Percentiles rank a stretch among this genome's conserved stretches.
Conservation (phyloP, 2,113 vertebrate species). For the Furnarius figulus region DNA sequence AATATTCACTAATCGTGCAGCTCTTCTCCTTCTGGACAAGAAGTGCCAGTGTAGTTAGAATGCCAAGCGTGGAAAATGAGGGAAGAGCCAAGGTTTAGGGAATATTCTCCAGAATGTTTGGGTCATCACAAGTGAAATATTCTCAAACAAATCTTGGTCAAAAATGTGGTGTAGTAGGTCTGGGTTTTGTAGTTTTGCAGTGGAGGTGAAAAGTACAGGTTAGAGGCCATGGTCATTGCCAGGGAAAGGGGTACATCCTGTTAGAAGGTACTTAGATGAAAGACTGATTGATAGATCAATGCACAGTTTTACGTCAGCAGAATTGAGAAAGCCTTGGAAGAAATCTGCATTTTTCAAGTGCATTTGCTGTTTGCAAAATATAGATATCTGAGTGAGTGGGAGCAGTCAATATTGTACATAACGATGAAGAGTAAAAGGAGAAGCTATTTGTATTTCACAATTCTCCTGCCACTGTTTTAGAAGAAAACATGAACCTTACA, state of each 20-base stretch:
- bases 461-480: not conserved
- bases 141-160: not conserved
- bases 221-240: not conserved
- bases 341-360: not conserved
- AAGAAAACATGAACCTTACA: not conserved
- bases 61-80: not conserved
- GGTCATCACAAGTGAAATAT: not conserved
- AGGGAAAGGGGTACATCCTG: not conserved
- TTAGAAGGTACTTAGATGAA: not conserved
- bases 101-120: not conserved
- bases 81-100: not conserved
- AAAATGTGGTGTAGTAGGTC: not conserved
- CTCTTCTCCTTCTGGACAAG: not conserved
- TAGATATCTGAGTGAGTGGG: not conserved
- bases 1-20: not conserved
- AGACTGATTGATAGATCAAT: not conserved
- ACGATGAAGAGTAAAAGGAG: not conserved
- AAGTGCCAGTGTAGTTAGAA: not conserved
- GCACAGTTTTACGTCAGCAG: not conserved
- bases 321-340: constrained; percentile 10
- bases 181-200: not conserved
- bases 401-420: not conserved
- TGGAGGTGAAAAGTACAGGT: not conserved
- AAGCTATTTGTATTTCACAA: constrained; percentile 18
- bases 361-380: constrained; percentile 38